Evolutionary conservation across 2,797 vertebrate genomes (phyloP), one percentile per base, ranked within the genome.

Genomic region (Pseudomugil gertrudae): DNA sequence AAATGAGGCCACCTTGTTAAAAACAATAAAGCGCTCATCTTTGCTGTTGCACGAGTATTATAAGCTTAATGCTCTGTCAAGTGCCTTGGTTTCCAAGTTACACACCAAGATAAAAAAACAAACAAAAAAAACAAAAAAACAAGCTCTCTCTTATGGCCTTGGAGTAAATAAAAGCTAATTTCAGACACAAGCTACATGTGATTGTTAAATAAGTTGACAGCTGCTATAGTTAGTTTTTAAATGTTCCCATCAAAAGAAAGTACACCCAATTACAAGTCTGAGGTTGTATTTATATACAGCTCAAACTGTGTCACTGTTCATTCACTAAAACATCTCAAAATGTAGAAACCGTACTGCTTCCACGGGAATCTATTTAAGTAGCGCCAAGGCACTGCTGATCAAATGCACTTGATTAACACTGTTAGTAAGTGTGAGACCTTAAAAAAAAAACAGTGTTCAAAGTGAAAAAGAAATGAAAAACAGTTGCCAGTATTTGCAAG

Each of bases 21-120:
- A 74, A 77, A 70, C 35, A 57, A n/a, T n/a, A 75, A 35, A 19
- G 40, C 23, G 35, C 17, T 58, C 14, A 29, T 3, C 58, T 65
- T 26, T 68, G 14, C 8, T 23, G 45, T 51, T 45, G 21, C 63
- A 53, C 53, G 9, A 65, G 72, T 81, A 53, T 29, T 10, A 55
- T 29, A 43, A 57, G 23, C 32, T 66, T 17, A 29, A 47, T 2
- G 0, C n/a, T 43, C 43, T 47, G 26, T 43, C 38, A 57, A 43
- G 5, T 38, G 36, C 6, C 13, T 36, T 21, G 11, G 33, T 56
- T 63, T 62, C 61, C 30, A 73, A 59, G 14, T 32, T 51, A 66
- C 57, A 65, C 38, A 11, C 52, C 66, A 57, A 14, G 51, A 40
- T 38, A 65, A 32, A 32, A 32, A 32, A 32, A n/a, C n/a, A n/a